phyloP scores from a whole-genome alignment of 2,797 vertebrate genomes.

The Nyctalus aviator region DNA sequence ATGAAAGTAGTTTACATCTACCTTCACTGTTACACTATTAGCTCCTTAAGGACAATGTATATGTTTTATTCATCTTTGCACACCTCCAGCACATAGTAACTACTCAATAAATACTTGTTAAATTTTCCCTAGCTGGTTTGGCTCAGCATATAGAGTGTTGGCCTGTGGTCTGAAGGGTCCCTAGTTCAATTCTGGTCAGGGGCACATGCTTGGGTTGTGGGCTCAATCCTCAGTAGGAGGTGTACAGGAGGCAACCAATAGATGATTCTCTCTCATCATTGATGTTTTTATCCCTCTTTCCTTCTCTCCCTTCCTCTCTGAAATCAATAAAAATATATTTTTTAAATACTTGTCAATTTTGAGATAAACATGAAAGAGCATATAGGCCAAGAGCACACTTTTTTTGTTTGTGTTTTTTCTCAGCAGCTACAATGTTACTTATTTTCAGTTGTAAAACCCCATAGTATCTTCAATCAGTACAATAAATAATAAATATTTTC shows the following conservation, averaged over 20 bases:
- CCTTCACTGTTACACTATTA: neutral
- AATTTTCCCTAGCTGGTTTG: neutral
- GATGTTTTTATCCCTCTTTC: too few relatives aligned
- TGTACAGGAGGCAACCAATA: too few relatives aligned
- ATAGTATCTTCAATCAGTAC: neutral
- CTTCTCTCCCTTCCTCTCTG: too few relatives aligned
- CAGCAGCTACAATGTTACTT: neutral
- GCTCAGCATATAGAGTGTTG: too few relatives aligned
- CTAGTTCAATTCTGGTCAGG: too few relatives aligned
- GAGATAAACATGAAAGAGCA: slow-evolving; percentile 1
- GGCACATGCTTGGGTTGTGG: neutral
- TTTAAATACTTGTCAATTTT: slow-evolving; percentile 22
- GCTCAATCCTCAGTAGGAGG: too few relatives aligned
- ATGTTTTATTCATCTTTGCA: slow-evolving; percentile 33
- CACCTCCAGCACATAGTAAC: neutral
- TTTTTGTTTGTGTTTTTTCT: slow-evolving; percentile 17
- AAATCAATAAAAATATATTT: too few relatives aligned
- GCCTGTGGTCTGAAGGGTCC: too few relatives aligned
- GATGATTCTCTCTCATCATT: too few relatives aligned
- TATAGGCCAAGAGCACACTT: neutral
- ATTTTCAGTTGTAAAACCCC: slow-evolving; percentile 23
- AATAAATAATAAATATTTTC: neutral
- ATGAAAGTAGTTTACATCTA: slow-evolving; percentile 8
- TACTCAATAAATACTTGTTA: slow-evolving; percentile 9
- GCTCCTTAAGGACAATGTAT: neutral